Evolutionary conservation across 1,140 invertebrate species (phyloP), one percentile per base, ranked within the genome.

Genomic region (Cephus cinctus): DNA sequence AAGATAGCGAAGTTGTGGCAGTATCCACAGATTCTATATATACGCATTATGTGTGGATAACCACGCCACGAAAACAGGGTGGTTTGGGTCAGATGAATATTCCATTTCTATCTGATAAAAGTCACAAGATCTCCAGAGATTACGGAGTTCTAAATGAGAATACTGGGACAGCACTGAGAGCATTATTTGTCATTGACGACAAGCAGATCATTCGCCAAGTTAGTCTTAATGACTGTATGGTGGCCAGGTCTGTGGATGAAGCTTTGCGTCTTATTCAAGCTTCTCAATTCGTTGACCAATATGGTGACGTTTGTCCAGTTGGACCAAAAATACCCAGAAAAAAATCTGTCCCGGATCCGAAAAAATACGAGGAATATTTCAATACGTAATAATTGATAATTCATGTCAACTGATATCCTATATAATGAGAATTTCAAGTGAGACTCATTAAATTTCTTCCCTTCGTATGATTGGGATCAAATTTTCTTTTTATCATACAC

Each of bases 41-140:
- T 73, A 83, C 82, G 12, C 92, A 95, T 73, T 81, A 94, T 58
- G 92, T 92, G 1, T 95, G 92, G 92, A 83, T 94, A 27, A 94
- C 94, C 63, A 95, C 91, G 1, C 86, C 93, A 2, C 83, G 95
- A 18, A 96, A 98, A 68, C 83, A 96, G 70, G 96, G 92, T 62
- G 96, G 96, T 52, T 77, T 98, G 9, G 95, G 95, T 1, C 80
- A 85, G 40, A 93, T 98, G 90, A 88, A 94, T 45, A 96, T 98
- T 56, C 93, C 96, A 2, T 72, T 98, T 15, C 71, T 98, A 47
- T 85, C 94, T 41, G 96, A 98, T 72, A 96, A 94, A 71, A 92
- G 82, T 42, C 81, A 85, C 58, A 80, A 84, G 60, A 92, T 98
- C 67, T 76, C 92, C 18, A 84, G 81, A 53, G 82, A 84, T 48